Evolutionary conservation across 2,113 vertebrate species (phyloP), one percentile per base, ranked within the genome.

Genomic region (Pteronura brasiliensis): DNA sequence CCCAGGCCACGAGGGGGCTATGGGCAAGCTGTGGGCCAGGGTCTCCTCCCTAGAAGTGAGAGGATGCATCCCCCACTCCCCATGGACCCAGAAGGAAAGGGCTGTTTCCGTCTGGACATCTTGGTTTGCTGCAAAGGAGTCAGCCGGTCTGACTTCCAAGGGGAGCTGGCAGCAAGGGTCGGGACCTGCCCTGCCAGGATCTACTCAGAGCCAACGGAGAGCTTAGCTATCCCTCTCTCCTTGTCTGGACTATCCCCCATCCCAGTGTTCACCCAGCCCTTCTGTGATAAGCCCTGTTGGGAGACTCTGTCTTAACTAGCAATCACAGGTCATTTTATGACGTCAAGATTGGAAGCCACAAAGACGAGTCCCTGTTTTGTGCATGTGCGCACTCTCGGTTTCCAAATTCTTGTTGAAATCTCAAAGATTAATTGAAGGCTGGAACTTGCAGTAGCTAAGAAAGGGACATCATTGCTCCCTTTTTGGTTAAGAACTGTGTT

Each of bases 1-100:
- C 92, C 95, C 79, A 0, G 96, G 93, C 98, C 98, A 97, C 97
- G 5, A 98, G 98, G 90, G 98, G 97, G 98, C 95, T 82, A 27
- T 84, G 95, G 96, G 96, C 93, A 77, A 96, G 93, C 90, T 1
- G 17, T 93, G 96, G 98, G 76, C 65, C 57, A 76, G 87, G 96
- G 94, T 97, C 92, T 96, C 20, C 55, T 97, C 36, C 67, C 65
- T 85, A 85, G 94, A 93, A 95, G 88, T 0, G 20, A 93, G 69
- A 96, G 17, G 87, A 85, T 92, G 79, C 36, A 94, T 7, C 65
- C 52, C 25, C 13, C 14, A 8, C 4, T 44, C 34, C n/a, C 31
- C 0, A 4, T 20, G 55, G 82, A 31, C 29, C 77, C 61, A 65
- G 79, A 79, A 80, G 79, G 65, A 95, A 92, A 95, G 82, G 76